Conservation (phyloP, 2,797 vertebrate genomes). For the Anguilla megastoma region DNA sequence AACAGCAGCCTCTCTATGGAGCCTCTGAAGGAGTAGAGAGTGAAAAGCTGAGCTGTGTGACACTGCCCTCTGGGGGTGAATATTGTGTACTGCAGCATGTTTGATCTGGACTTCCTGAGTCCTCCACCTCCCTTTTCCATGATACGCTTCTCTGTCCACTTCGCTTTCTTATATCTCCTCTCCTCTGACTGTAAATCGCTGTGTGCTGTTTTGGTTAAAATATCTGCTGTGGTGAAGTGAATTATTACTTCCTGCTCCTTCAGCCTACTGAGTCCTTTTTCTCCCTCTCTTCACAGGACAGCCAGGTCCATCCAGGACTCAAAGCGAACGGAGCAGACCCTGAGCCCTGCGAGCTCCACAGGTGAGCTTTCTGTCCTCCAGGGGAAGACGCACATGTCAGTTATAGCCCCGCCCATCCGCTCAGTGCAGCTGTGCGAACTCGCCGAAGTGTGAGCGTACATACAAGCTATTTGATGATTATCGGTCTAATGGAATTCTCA, state of each 20-base stretch:
- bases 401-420: background rate
- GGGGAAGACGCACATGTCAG: background rate
- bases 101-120: background rate
- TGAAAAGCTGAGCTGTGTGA: background rate
- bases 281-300: slow-evolving; percentile 67
- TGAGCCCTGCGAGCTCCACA: slow-evolving; percentile 55
- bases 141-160: background rate
- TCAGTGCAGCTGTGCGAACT: no score
- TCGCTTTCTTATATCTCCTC: background rate
- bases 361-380: slow-evolving; percentile 57
- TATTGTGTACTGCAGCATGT: background rate
- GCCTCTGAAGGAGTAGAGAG: background rate
- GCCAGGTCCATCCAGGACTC: slow-evolving; percentile 66
- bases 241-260: background rate
- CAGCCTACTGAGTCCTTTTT: background rate
- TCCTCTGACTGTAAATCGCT: background rate
- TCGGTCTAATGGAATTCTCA: background rate
- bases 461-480: background rate
- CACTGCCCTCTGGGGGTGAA: slow-evolving; percentile 12
- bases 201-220: no score
- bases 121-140: background rate
- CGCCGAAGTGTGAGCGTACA: background rate
- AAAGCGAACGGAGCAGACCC: slow-evolving; percentile 55
- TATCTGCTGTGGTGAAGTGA: background rate
- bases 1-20: no score